These are phyloP conservation scores for Polydrusus cervinus DNA, from an alignment of 2,888 invertebrate species.

Conservation along the genomic window DNA sequence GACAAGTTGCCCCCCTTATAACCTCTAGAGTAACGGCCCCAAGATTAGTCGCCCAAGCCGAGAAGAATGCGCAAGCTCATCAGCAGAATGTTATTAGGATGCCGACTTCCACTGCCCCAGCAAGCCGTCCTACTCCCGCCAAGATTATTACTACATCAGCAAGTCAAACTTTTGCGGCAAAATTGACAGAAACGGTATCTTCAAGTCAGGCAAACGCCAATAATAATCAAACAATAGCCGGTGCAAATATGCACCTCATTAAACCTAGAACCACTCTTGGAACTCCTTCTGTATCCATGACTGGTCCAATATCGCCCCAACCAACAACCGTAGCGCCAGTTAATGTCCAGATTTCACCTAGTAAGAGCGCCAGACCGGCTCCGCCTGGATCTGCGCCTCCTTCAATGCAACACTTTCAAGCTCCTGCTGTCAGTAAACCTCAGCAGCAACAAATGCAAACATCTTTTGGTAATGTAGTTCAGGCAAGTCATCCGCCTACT, in stretches of 20 bases:
- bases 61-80: conserved; percentile 69
- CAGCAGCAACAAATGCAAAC: conserved; percentile 24
- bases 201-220: conserved; percentile 53
- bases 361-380: conserved; percentile 64
- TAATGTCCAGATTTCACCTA: conserved; percentile 65
- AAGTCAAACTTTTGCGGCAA: conserved; percentile 84
- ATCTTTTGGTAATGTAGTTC: conserved; percentile 34
- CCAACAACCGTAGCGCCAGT: conserved; percentile 55
- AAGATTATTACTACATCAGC: conserved; percentile 68
- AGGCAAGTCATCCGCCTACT: conserved; percentile 26
- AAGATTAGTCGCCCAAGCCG: conserved; percentile 75
- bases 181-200: conserved; percentile 75
- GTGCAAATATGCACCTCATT: conserved; percentile 2
- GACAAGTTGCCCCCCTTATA: conserved; percentile 59
- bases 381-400: conserved; percentile 70
- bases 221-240: conserved; percentile 44
- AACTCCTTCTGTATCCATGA: conserved; percentile 58
- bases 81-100: conserved; percentile 60
- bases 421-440: conserved; percentile 54
- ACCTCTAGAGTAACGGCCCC: conserved; percentile 68
- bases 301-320: conserved; percentile 66
- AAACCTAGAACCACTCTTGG: conserved; percentile 46
- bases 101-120: conserved; percentile 73
- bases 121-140: conserved; percentile 68
- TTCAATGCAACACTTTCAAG: conserved; percentile 68